Percentiles rank a stretch among this genome's conserved stretches.
phyloP scores from a whole-genome alignment of 2,888 invertebrate genomes.

The Drosophila quinaria region DNA sequence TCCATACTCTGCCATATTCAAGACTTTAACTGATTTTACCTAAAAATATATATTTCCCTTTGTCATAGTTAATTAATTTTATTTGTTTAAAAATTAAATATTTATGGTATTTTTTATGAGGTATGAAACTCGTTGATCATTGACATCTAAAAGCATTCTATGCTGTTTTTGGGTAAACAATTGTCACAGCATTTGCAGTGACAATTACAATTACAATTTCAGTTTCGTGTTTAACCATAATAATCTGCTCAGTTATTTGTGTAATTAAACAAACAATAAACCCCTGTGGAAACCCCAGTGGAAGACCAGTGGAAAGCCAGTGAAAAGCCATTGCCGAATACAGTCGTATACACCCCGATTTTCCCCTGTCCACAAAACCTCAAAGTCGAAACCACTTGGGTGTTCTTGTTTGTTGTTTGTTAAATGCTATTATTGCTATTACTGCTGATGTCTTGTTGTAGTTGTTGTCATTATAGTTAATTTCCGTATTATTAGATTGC shows the following conservation, averaged over 20 bases:
- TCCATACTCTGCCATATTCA: too few relatives aligned
- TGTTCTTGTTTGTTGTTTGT: conserved; percentile 49
- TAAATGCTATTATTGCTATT: conserved; percentile 52
- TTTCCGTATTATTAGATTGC: conserved; percentile 30
- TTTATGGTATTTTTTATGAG: neutral
- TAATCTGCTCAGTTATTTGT: conserved; percentile 75
- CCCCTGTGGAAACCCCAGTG: conserved; percentile 39
- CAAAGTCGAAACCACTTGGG: conserved; percentile 56
- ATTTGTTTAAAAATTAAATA: neutral
- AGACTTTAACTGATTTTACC: neutral
- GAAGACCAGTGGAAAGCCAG: conserved; percentile 31
- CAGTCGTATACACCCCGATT: neutral
- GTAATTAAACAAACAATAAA: conserved; percentile 77
- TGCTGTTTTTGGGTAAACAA: conserved; percentile 35
- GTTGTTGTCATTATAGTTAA: conserved; percentile 10
- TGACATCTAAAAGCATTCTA: neutral
- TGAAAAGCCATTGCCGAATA: conserved; percentile 22
- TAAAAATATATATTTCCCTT: neutral
- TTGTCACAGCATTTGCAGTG: conserved; percentile 65
- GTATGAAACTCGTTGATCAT: conserved; percentile 7
- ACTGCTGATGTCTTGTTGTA: conserved; percentile 38
- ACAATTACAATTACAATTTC: conserved; percentile 68
- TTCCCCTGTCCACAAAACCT: conserved; percentile 24
- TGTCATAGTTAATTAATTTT: neutral
- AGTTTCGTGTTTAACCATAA: conserved; percentile 79